These are phyloP conservation scores for Chironomus tepperi DNA, from an alignment of 1,140 invertebrate genomes.

Conservation along the genomic window DNA sequence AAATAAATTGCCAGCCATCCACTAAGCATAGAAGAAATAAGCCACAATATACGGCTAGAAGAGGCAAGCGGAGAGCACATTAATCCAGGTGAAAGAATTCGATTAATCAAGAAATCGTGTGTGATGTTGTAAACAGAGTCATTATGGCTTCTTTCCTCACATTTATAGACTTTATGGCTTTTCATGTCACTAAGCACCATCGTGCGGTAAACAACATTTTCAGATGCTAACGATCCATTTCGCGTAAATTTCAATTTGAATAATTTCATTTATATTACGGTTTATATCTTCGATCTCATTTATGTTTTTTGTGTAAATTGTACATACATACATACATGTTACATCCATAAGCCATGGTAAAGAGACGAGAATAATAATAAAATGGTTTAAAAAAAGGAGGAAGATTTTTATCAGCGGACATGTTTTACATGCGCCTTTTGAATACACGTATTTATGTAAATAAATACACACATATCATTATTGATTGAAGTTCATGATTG, in stretches of 20 bases:
- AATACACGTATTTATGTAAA: no score
- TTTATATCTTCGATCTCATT: not conserved
- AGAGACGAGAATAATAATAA: no score
- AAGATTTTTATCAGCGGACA: not conserved
- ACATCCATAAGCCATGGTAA: no score
- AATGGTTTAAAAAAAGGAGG: no score
- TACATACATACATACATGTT: not conserved
- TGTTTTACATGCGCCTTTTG: no score
- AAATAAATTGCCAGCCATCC: not conserved
- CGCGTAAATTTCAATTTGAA: not conserved
- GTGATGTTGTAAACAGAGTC: not conserved
- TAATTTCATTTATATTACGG: not conserved
- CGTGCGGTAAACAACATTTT: not conserved
- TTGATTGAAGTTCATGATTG: no score
- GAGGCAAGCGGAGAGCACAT: not conserved
- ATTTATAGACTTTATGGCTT: not conserved
- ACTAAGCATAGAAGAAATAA: not conserved
- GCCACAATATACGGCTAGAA: not conserved
- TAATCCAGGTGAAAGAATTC: not conserved
- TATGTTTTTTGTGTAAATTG: not conserved
- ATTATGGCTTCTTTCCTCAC: not conserved
- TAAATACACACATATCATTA: no score
- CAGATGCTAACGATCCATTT: not conserved
- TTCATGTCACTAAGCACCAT: not conserved
- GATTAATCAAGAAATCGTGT: slow-evolving; percentile 3